A percentile compares a stretch with the other conserved stretches of the same genome.
Conservation (phyloP, 2,797 vertebrate species). For the Aplochiton taeniatus region DNA sequence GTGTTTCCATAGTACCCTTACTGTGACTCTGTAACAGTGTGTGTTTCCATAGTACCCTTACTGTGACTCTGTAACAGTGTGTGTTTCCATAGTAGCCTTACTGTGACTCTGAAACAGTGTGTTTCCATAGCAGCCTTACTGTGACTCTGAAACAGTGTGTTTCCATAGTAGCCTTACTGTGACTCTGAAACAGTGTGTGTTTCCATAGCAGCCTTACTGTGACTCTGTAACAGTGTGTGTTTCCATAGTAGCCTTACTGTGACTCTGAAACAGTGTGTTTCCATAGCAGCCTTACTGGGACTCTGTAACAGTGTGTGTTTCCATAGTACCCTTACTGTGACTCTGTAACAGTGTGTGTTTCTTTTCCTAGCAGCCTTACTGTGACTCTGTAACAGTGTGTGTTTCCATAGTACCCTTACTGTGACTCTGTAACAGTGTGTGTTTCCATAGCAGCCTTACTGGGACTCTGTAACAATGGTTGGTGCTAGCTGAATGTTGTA, state of each 20-base stretch:
- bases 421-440: neutral
- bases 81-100: neutral
- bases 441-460: neutral
- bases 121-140: too few species aligned
- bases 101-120: neutral
- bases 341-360: constrained; percentile 7
- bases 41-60: neutral
- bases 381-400: neutral
- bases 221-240: neutral
- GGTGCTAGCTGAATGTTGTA: too few species aligned
- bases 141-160: neutral
- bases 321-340: too few species aligned
- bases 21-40: neutral
- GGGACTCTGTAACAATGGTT: too few species aligned
- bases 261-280: neutral
- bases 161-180: too few species aligned
- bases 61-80: neutral
- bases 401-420: neutral
- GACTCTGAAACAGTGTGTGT: neutral
- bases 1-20: neutral
- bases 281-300: too few species aligned
- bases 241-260: neutral
- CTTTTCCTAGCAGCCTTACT: neutral
- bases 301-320: constrained; percentile 7
- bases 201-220: neutral